Evolutionary conservation across 2,797 vertebrate genomes (phyloP), one percentile per base, ranked within the genome.

Genomic region (Morus bassanus): DNA sequence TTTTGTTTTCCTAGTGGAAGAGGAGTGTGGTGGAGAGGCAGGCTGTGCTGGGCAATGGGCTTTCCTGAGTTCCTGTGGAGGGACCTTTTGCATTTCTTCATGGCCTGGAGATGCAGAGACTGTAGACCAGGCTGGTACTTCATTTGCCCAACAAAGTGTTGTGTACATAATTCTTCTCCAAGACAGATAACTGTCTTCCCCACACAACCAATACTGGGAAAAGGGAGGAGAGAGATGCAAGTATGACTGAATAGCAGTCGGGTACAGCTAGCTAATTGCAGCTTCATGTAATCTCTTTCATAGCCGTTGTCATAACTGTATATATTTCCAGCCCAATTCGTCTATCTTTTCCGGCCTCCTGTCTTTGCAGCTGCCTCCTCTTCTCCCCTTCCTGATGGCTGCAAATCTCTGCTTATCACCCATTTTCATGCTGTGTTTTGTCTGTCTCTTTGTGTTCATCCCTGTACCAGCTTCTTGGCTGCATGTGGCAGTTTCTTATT

Each of bases 381-480:
- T 97, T 94, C 97, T 98, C 89, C 97, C 89, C 91, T 96, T 98
- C 96, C 96, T 89, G 95, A 95, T 95, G 94, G 94, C 94, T 88
- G 75, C 94, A 97, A 97, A 98, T 97, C 97, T 98, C 96, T 96
- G 96, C 97, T 98, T 98, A 98, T 98, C 98, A 91, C 93, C 91
- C 93, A 1, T 98, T 98, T 98, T 97, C 97, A 98, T 96, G 92
- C 97, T 92, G 88, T 93, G 94, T 97, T 98, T 98, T 98, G 97
- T 97, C 96, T 97, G 93, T 61, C 57, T 97, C 96, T 97, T 97
- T 97, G 96, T 97, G 94, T 97, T 96, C 96, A 89, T 65, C 61
- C 95, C 96, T 75, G 94, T 93, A 93, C 93, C 25, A 64, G 89
- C 95, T 96, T 96, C 95, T 96, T 95, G 64, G 30, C 92, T 70